Base-by-base conservation (phyloP, 2,797 vertebrate genomes). In the Zalophus californianus region DNA sequence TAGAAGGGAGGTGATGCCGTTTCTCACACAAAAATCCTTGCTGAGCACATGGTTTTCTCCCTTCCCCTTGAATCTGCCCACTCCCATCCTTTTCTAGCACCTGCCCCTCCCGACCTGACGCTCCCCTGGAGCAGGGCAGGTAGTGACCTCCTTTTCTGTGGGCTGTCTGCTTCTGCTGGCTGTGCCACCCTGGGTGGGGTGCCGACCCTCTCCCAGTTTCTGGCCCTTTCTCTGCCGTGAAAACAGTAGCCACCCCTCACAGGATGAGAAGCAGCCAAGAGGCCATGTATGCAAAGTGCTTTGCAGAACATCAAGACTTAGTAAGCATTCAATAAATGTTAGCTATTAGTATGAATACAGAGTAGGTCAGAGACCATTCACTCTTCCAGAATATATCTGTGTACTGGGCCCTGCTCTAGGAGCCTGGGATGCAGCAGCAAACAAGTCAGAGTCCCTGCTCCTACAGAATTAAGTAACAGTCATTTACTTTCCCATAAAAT, bases 391-490 rank as follows among this genome's bases (percentile, higher is more conserved):
- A 89, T 68, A 48, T 75, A 88, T 75, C 54, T 60, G 50, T 66
- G 68, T 29, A 29, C 25, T 62, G 16, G 35, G 48, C 29, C 29
- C 38, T 72, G n/a, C 13, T 56, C 83, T 50, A 68, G 70, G 70
- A 77, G 52, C n/a, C 25, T 0, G 14, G 62, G 25, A 25, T 13
- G 41, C 52, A 50, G 58, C 82, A 68, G 54, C 2, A 3, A 88
- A 88, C 11, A 79, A 64, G 90, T 68, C 52, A 78, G 83, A 58
- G 41, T 64, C 92, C 64, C 29, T 86, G 82, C 9, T 92, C 72
- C 84, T 85, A 41, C 11, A 95, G 25, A 48, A 86, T 70, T 97
- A 90, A 95, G 44, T 64, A 89, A 85, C n/a, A 86, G 27, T 66
- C n/a, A 79, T 50, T 95, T 85, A 90, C 86, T 92, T 38, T 60